These are phyloP conservation scores for Monochamus saltuarius DNA, from an alignment of 1,140 invertebrate genomes.

Conservation along the genomic window DNA sequence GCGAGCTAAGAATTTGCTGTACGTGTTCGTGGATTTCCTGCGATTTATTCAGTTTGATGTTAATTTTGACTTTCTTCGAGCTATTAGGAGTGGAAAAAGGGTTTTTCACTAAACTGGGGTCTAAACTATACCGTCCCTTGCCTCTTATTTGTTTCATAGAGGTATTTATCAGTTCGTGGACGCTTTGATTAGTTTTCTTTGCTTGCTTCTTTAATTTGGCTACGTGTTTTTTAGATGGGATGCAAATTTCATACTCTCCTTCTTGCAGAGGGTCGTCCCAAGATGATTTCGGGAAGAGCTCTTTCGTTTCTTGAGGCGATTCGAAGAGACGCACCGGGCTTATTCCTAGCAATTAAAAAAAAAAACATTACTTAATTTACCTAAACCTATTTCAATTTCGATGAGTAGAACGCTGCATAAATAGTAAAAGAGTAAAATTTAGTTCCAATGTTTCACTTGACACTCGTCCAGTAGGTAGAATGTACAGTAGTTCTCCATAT, in stretches of 20 bases:
- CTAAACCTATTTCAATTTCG: not conserved
- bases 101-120: slow-evolving; percentile 26
- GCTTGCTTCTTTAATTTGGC: slow-evolving; percentile 16
- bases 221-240: slow-evolving; percentile 49
- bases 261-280: slow-evolving; percentile 47
- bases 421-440: no score
- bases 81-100: slow-evolving; percentile 17
- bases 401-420: no score
- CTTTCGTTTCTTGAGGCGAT: slow-evolving; percentile 6
- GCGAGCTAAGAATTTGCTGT: slow-evolving; percentile 65
- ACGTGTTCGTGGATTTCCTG: slow-evolving; percentile 71
- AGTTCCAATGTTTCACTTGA: no score
- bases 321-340: slow-evolving; percentile 4
- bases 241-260: slow-evolving; percentile 53
- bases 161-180: slow-evolving; percentile 20
- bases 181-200: slow-evolving; percentile 16
- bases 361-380: not conserved
- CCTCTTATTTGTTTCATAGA: slow-evolving; percentile 23
- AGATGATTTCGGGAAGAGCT: slow-evolving; percentile 23
- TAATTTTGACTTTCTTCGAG: slow-evolving; percentile 63
- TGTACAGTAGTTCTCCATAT: no score
- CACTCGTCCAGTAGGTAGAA: no score
- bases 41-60: slow-evolving; percentile 64
- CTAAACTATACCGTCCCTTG: slow-evolving; percentile 23
- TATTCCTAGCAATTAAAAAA: slow-evolving; percentile 4